Evolutionary conservation across 1,140 invertebrate genomes (phyloP).

Genomic region (Teleogryllus occipitalis): DNA sequence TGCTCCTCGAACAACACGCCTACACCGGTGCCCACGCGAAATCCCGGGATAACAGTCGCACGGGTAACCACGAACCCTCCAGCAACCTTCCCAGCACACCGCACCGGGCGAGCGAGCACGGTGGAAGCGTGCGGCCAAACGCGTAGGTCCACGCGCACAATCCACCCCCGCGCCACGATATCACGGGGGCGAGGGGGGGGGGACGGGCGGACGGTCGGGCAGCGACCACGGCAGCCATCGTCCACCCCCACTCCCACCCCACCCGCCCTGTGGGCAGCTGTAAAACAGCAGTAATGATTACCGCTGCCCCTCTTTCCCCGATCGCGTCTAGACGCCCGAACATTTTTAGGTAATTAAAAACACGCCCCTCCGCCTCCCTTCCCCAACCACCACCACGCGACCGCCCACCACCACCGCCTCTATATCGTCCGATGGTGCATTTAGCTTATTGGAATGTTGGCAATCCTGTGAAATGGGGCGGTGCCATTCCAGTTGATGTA

Average conservation of each 20-base stretch:
- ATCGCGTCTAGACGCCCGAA: neutral
- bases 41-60: too few relatives aligned
- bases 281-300: neutral
- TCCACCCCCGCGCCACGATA: too few relatives aligned
- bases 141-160: too few relatives aligned
- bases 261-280: neutral
- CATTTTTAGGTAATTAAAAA: constrained; percentile 6
- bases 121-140: too few relatives aligned
- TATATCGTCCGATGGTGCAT: constrained; percentile 1
- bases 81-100: too few relatives aligned
- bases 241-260: neutral
- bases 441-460: constrained; percentile 4
- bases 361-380: neutral
- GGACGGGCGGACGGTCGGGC: too few relatives aligned
- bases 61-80: too few relatives aligned
- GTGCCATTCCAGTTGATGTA: neutral
- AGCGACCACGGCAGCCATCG: too few relatives aligned
- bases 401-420: neutral
- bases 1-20: too few relatives aligned
- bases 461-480: neutral
- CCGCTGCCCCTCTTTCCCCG: neutral
- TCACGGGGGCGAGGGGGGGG: too few relatives aligned
- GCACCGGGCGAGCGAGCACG: too few relatives aligned
- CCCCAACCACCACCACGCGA: neutral
- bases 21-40: too few relatives aligned